Conservation (phyloP, 2,888 invertebrate species). For the Eueremaeus valkanovi region DNA sequence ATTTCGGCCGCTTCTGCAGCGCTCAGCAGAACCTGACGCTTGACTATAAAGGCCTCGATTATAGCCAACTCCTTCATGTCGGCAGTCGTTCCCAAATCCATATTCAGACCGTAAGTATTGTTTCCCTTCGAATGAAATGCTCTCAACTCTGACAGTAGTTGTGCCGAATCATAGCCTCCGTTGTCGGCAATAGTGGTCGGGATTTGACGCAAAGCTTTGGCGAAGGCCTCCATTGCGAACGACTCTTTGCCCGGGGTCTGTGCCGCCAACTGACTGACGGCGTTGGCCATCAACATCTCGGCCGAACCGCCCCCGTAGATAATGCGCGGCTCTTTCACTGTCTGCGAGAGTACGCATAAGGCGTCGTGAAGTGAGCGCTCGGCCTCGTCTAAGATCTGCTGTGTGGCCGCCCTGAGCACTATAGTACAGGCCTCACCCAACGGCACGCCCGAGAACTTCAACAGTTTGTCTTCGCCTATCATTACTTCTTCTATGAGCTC, state of each 20-base stretch:
- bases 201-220: conserved; percentile 68
- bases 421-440: conserved; percentile 96
- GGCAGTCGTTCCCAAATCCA: conserved; percentile 78
- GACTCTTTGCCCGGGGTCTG: conserved; percentile 94
- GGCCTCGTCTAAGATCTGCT: conserved; percentile 97
- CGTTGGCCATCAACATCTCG: conserved; percentile 95
- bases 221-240: conserved; percentile 93
- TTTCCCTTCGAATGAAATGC: conserved; percentile 83
- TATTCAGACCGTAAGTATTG: conserved; percentile 75
- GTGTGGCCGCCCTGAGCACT: conserved; percentile 93
- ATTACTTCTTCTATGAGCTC: conserved; percentile 95
- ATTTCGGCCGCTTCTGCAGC: conserved; percentile 97
- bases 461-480: conserved; percentile 92
- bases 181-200: conserved; percentile 97
- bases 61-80: conserved; percentile 89
- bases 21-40: conserved; percentile 87
- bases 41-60: conserved; percentile 95
- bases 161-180: conserved; percentile 96
- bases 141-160: conserved; percentile 82
- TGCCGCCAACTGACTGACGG: conserved; percentile 74
- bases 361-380: conserved; percentile 98
- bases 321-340: conserved; percentile 85
- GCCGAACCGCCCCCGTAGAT: conserved; percentile 89
- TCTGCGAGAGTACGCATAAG: conserved; percentile 90
- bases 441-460: conserved; percentile 90